Evolutionary conservation across 2,113 vertebrate genomes (phyloP).

Genomic region (Empidonax traillii): DNA sequence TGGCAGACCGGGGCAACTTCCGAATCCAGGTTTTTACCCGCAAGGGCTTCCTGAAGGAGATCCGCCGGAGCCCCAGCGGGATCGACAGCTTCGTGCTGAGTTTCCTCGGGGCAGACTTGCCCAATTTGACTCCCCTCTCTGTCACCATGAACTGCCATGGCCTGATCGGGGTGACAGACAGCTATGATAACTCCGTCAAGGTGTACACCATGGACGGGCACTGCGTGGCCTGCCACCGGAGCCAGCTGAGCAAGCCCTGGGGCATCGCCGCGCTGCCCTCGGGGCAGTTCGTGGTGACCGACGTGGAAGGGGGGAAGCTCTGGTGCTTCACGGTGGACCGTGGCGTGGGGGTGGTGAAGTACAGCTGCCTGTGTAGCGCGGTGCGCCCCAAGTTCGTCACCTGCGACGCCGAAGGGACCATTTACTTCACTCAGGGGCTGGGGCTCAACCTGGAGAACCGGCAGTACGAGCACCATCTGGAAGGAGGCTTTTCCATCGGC

Average conservation of each 20-base stretch:
- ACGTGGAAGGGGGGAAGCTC: conserved; percentile 94
- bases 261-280: conserved; percentile 92
- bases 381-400: conserved; percentile 97
- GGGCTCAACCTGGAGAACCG: conserved; percentile 93
- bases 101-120: conserved; percentile 92
- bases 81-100: conserved; percentile 95
- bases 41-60: conserved; percentile 94
- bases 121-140: conserved; percentile 91
- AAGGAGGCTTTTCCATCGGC: conserved; percentile 95
- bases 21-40: conserved; percentile 95
- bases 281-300: conserved; percentile 94
- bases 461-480: conserved; percentile 92
- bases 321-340: conserved; percentile 96
- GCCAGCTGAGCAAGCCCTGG: conserved; percentile 96
- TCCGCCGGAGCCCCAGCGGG: conserved; percentile 91
- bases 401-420: conserved; percentile 88
- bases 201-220: conserved; percentile 94
- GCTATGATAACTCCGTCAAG: conserved; percentile 96
- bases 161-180: conserved; percentile 93
- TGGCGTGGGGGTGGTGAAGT: conserved; percentile 89
- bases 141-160: conserved; percentile 94
- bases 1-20: conserved; percentile 93
- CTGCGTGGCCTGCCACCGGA: conserved; percentile 92
- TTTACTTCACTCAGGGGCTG: conserved; percentile 96
- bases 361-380: conserved; percentile 89